Evolutionary conservation across 2,113 vertebrate species (phyloP).

Genomic region (Podarcis raffonei): DNA sequence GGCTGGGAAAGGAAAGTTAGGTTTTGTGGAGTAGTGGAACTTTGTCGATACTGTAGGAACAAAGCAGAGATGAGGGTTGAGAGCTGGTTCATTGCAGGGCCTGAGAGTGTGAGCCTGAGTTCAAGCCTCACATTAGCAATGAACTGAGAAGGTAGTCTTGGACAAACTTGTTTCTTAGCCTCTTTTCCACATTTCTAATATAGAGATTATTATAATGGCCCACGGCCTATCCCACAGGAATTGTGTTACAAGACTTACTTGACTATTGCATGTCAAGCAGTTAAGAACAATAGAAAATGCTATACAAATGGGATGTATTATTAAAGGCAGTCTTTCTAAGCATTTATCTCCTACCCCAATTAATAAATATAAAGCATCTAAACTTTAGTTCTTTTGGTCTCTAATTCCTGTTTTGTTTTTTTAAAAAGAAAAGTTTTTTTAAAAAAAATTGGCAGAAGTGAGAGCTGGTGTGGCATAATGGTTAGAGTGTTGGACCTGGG

Average conservation of each 20-base stretch:
- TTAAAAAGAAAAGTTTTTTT: not conserved
- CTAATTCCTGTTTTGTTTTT: not conserved
- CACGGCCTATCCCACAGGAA: not conserved
- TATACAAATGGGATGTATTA: not conserved
- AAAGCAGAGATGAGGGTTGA: not conserved
- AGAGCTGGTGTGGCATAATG: too few species aligned
- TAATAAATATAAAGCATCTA: too few species aligned
- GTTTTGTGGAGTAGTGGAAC: not conserved
- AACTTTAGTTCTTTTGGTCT: not conserved
- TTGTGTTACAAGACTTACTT: not conserved
- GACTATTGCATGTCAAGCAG: not conserved
- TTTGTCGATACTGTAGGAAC: not conserved
- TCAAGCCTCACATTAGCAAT: not conserved
- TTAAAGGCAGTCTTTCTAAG: not conserved
- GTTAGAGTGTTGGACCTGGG: too few species aligned
- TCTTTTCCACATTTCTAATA: not conserved
- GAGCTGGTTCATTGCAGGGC: too few species aligned
- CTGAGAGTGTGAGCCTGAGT: not conserved
- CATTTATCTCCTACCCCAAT: not conserved
- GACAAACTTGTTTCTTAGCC: not conserved
- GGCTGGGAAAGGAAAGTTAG: conserved; percentile 12
- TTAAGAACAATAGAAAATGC: not conserved
- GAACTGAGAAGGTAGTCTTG: not conserved
- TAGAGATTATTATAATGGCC: not conserved
- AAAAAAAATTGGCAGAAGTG: not conserved